A percentile compares a stretch with the other conserved stretches of the same genome.
Evolutionary conservation across 92 coral and sea anemone genomes (phyloP).

Genomic region (Zoanthus solanderi): DNA sequence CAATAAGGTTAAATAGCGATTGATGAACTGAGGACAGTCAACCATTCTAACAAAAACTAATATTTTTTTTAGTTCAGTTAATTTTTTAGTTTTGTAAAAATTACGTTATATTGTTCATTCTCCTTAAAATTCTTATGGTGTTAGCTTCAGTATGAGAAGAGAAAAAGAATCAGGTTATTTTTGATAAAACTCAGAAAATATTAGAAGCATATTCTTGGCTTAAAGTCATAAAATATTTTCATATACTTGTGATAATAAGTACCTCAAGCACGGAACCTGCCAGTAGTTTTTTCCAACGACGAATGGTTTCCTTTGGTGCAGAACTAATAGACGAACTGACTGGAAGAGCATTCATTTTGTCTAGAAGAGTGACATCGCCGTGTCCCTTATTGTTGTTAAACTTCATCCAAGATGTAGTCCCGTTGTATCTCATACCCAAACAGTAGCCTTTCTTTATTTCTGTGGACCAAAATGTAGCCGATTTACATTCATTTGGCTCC

Average conservation of each 20-base stretch:
- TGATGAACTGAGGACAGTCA: too few relatives aligned
- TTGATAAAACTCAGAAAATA: too few relatives aligned
- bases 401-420: slow-evolving; percentile 31
- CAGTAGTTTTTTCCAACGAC: slow-evolving; percentile 23
- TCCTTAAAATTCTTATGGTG: too few relatives aligned
- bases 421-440: slow-evolving; percentile 43
- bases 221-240: not conserved
- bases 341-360: slow-evolving; percentile 3
- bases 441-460: slow-evolving; percentile 21
- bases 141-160: too few relatives aligned
- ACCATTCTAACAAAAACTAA: too few relatives aligned
- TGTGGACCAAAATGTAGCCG: slow-evolving; percentile 32
- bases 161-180: too few relatives aligned
- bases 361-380: slow-evolving; percentile 5
- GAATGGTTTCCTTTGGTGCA: not conserved
- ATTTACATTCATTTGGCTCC: slow-evolving; percentile 19
- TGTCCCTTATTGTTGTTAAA: not conserved
- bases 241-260: not conserved
- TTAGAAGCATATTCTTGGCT: too few relatives aligned
- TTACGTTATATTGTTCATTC: too few relatives aligned
- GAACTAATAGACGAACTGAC: not conserved
- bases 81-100: too few relatives aligned
- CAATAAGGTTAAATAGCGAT: too few relatives aligned
- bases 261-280: slow-evolving; percentile 29
- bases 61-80: too few relatives aligned